A percentile compares a stretch with the other conserved stretches of the same genome.
These are phyloP conservation scores for Melanostoma scalare DNA, from an alignment of 2,888 invertebrate species.

Conservation along the genomic window DNA sequence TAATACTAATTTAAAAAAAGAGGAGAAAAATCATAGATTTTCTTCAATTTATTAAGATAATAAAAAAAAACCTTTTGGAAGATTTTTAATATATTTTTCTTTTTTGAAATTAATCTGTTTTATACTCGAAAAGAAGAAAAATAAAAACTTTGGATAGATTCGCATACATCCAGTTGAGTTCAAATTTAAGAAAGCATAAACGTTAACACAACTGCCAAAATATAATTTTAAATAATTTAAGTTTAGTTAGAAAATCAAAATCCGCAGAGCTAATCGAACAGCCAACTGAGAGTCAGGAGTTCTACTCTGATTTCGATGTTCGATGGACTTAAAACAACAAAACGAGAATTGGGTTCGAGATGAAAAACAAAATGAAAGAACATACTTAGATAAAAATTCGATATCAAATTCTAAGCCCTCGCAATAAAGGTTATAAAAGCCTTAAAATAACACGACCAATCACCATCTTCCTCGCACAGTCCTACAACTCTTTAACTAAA, in stretches of 20 bases:
- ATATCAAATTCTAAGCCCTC: constrained; percentile 46
- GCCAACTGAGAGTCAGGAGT: not conserved
- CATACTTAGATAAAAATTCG: not conserved
- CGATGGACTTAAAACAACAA: constrained; percentile 22
- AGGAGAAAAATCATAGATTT: constrained; percentile 36
- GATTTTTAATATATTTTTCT: not conserved
- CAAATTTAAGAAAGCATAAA: constrained; percentile 6
- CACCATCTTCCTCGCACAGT: constrained; percentile 13
- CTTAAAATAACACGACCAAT: constrained; percentile 11
- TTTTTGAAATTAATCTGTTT: no score
- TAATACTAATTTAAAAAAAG: not conserved
- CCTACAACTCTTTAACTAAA: constrained; percentile 9
- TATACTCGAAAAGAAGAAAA: not conserved
- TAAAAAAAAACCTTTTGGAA: constrained; percentile 19
- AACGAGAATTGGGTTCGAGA: constrained; percentile 18
- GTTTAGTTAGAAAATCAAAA: constrained; percentile 43
- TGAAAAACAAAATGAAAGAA: constrained; percentile 17
- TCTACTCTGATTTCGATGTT: not conserved
- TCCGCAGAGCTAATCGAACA: constrained; percentile 43
- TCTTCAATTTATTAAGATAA: constrained; percentile 10
- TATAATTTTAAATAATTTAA: constrained; percentile 44
- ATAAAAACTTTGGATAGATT: constrained; percentile 1
- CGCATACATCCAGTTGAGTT: constrained; percentile 2
- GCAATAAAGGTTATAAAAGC: constrained; percentile 26
- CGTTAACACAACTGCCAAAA: constrained; percentile 58